Conservation (phyloP, 2,113 vertebrate species). For the Callipepla californica region DNA sequence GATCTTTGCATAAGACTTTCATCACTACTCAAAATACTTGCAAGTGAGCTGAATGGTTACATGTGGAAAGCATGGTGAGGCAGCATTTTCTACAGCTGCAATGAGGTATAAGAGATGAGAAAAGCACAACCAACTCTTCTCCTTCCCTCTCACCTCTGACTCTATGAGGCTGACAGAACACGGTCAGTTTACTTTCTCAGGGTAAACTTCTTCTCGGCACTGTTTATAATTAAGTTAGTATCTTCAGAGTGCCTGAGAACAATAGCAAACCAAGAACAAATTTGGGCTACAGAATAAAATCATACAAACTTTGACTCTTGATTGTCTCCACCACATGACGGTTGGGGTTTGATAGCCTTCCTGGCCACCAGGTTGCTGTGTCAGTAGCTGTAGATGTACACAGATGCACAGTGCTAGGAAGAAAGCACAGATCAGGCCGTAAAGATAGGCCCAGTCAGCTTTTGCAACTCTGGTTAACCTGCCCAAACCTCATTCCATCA, state of each 20-base stretch:
- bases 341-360: not conserved
- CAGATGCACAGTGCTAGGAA: not conserved
- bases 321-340: not conserved
- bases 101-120: not conserved
- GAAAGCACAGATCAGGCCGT: not conserved
- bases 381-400: not conserved
- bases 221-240: not conserved
- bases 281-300: not conserved
- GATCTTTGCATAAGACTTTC: not conserved
- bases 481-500: too few relatives aligned
- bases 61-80: not conserved
- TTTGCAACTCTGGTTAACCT: not conserved
- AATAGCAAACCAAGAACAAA: not conserved
- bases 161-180: not conserved
- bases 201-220: not conserved
- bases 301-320: not conserved
- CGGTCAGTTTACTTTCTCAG: not conserved
- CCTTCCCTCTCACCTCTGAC: not conserved
- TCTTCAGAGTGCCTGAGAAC: not conserved
- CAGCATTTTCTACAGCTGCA: not conserved
- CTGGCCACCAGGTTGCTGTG: not conserved
- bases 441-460: not conserved
- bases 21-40: not conserved
- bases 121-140: not conserved
- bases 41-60: not conserved